phyloP scores from a whole-genome alignment of 2,888 invertebrate species.

The Diplolepis rosae region DNA sequence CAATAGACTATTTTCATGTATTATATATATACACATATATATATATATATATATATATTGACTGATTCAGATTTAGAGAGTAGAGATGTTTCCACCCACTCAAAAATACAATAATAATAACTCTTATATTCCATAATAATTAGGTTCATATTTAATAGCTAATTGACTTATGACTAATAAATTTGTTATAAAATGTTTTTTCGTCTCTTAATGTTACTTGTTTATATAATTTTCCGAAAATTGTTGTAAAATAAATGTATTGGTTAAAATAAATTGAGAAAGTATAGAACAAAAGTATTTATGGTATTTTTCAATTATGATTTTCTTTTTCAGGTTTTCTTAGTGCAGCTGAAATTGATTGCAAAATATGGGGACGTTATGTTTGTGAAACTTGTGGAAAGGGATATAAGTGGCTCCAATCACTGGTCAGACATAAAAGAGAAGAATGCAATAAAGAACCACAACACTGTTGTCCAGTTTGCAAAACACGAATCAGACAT shows the following conservation, averaged over 20 bases:
- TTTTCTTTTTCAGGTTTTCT: slow-evolving; percentile 39
- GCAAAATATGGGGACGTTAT: slow-evolving; percentile 66
- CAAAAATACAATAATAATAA: too few relatives aligned
- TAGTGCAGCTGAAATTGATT: slow-evolving; percentile 55
- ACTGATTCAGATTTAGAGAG: too few relatives aligned
- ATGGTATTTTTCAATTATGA: background rate
- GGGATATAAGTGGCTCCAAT: slow-evolving; percentile 84
- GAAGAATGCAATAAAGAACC: slow-evolving; percentile 74
- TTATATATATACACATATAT: background rate
- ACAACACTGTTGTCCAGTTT: slow-evolving; percentile 71
- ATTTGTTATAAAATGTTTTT: too few relatives aligned
- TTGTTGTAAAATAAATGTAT: background rate
- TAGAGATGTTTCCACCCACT: too few relatives aligned
- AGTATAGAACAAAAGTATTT: background rate
- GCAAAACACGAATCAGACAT: slow-evolving; percentile 69
- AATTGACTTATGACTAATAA: too few relatives aligned
- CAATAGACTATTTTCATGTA: background rate
- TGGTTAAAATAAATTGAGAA: background rate
- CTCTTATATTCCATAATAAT: too few relatives aligned
- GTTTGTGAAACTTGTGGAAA: slow-evolving; percentile 79
- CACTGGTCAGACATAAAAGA: slow-evolving; percentile 80
- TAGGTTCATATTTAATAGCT: too few relatives aligned
- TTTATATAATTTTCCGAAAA: background rate
- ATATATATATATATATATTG: too few relatives aligned
- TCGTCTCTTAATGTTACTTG: too few relatives aligned